Conservation (phyloP, 2,888 invertebrate species). For the Melipona beecheii region DNA sequence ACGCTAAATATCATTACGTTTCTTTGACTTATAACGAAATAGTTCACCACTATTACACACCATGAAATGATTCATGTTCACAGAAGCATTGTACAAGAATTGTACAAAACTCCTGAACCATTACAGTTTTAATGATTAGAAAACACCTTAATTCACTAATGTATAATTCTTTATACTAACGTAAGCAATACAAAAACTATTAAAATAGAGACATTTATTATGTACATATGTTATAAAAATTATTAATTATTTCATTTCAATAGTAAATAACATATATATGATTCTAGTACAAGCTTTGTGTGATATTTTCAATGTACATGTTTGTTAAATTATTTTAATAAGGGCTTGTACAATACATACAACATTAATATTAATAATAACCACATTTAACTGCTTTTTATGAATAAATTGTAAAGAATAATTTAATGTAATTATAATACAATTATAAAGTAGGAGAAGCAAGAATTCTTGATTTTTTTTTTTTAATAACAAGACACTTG, state of each 20-base stretch:
- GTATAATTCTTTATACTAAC: background rate
- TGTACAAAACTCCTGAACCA: background rate
- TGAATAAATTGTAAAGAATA: too few relatives aligned
- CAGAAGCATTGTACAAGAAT: slow-evolving; percentile 2
- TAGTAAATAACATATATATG: background rate
- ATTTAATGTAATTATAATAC: too few relatives aligned
- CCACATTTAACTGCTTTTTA: background rate
- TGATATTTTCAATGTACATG: background rate
- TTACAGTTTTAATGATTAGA: background rate
- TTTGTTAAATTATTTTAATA: background rate
- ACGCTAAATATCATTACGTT: background rate
- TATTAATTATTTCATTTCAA: background rate
- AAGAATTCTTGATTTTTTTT: too few relatives aligned
- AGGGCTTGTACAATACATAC: background rate
- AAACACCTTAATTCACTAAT: background rate
- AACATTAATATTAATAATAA: background rate
- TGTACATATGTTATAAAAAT: background rate
- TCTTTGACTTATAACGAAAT: background rate
- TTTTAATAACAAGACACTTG: background rate
- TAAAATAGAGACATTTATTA: background rate
- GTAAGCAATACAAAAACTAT: too few relatives aligned
- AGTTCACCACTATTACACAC: background rate
- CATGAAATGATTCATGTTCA: background rate
- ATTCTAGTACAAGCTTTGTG: background rate
- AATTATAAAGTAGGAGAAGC: too few relatives aligned